phyloP scores from a whole-genome alignment of 2,113 vertebrate species.

The Cettia cetti region DNA sequence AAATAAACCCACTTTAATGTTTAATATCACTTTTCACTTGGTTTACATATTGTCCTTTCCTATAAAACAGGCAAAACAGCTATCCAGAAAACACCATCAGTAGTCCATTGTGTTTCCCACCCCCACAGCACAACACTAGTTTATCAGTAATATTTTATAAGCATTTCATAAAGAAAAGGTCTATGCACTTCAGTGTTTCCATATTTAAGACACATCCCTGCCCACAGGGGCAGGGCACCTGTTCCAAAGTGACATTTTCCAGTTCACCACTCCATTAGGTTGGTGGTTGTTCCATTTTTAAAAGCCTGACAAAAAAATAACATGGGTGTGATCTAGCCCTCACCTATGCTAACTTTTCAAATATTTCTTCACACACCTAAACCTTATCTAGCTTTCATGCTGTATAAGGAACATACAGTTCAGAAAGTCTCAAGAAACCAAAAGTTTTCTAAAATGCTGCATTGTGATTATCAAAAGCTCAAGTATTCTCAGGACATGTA shows the following conservation, averaged over 20 bases:
- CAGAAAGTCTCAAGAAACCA: background rate
- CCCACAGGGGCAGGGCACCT: background rate
- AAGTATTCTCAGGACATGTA: accelerated
- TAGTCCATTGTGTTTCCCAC: background rate
- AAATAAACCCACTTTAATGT: background rate
- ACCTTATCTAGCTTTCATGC: background rate
- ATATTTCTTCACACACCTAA: background rate
- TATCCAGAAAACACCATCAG: background rate
- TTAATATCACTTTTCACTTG: background rate
- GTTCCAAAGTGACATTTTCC: background rate
- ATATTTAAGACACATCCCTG: background rate
- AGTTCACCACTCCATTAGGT: background rate
- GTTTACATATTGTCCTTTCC: background rate
- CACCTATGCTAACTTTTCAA: background rate
- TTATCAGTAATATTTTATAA: background rate
- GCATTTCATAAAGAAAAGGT: background rate
- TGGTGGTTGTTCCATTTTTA: background rate
- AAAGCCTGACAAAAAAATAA: background rate
- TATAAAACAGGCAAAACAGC: background rate
- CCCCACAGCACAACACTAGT: background rate
- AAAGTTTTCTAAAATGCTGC: background rate
- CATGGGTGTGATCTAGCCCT: background rate
- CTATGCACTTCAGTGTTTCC: background rate
- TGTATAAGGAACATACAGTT: background rate
- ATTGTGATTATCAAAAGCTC: background rate